These are phyloP conservation scores for Meta bourneti DNA, from an alignment of 2,888 invertebrate species.

Conservation along the genomic window DNA sequence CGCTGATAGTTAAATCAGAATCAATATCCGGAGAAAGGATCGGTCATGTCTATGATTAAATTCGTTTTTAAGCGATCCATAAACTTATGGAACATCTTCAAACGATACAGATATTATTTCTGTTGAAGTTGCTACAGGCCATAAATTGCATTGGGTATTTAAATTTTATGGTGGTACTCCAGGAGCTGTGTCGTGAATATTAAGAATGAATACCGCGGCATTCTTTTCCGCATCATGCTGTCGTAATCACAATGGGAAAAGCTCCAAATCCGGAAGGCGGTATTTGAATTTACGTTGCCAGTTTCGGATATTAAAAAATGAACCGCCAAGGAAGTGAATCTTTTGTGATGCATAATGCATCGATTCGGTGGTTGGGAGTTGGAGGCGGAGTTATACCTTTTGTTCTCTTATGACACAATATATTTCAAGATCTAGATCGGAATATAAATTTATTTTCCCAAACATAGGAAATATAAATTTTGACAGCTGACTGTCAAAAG, in stretches of 20 bases:
- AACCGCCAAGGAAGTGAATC: not conserved
- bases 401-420: conserved; percentile 6
- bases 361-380: not conserved
- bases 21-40: conserved; percentile 20
- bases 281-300: conserved; percentile 59
- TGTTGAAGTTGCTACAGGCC: not conserved
- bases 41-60: conserved; percentile 27
- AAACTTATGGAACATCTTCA: conserved; percentile 43
- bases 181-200: conserved; percentile 32
- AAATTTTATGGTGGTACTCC: conserved; percentile 41
- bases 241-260: conserved; percentile 6
- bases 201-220: not conserved
- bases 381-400: conserved; percentile 2
- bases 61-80: conserved; percentile 49
- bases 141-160: conserved; percentile 50
- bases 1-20: conserved; percentile 38
- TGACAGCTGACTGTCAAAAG: too few relatives aligned
- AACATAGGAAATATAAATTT: too few relatives aligned
- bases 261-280: conserved; percentile 1
- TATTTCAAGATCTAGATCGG: conserved; percentile 7
- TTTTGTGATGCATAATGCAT: conserved; percentile 41
- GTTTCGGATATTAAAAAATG: conserved; percentile 56
- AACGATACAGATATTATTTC: conserved; percentile 22
- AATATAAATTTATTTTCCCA: not conserved
- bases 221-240: not conserved